phyloP scores from a whole-genome alignment of 2,888 invertebrate species.

The Mellilla xanthometata region DNA sequence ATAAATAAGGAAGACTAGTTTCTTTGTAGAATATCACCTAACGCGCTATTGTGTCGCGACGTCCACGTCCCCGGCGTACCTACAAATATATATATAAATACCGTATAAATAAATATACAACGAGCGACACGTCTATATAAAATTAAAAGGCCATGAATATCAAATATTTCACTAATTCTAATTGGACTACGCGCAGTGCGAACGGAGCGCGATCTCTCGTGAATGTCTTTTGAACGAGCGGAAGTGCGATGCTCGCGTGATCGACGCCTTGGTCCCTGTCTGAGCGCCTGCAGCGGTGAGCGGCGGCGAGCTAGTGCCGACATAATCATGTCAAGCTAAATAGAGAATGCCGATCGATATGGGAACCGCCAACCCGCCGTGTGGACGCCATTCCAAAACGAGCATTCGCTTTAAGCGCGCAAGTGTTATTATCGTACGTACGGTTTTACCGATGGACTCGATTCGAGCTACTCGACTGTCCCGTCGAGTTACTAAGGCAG shows the following conservation, averaged over 20 bases:
- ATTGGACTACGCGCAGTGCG: conserved; percentile 42
- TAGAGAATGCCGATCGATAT: conserved; percentile 35
- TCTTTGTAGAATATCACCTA: conserved; percentile 79
- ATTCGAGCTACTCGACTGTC: conserved; percentile 28
- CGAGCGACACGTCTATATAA: conserved; percentile 72
- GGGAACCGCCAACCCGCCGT: conserved; percentile 34
- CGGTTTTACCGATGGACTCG: conserved; percentile 28
- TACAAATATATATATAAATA: conserved; percentile 62
- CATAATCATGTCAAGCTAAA: conserved; percentile 34
- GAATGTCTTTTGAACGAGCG: conserved; percentile 71
- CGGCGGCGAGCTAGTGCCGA: conserved; percentile 21
- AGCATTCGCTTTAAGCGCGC: conserved; percentile 14
- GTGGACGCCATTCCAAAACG: conserved; percentile 21
- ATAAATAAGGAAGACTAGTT: conserved; percentile 80
- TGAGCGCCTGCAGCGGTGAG: too few relatives aligned
- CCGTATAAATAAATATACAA: conserved; percentile 66
- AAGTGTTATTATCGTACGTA: conserved; percentile 21
- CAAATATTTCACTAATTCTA: conserved; percentile 55
- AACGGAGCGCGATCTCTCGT: conserved; percentile 41
- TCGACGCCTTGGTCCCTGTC: conserved; percentile 64
- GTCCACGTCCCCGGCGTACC: conserved; percentile 56
- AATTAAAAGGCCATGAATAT: conserved; percentile 76
- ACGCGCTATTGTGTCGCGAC: conserved; percentile 68
- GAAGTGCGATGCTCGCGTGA: conserved; percentile 34
- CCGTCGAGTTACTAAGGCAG: conserved; percentile 23